A percentile compares a stretch with the other conserved stretches of the same genome.
phyloP scores from a whole-genome alignment of 2,113 vertebrate species.

The Sinocyclocheilus anophthalmus region DNA sequence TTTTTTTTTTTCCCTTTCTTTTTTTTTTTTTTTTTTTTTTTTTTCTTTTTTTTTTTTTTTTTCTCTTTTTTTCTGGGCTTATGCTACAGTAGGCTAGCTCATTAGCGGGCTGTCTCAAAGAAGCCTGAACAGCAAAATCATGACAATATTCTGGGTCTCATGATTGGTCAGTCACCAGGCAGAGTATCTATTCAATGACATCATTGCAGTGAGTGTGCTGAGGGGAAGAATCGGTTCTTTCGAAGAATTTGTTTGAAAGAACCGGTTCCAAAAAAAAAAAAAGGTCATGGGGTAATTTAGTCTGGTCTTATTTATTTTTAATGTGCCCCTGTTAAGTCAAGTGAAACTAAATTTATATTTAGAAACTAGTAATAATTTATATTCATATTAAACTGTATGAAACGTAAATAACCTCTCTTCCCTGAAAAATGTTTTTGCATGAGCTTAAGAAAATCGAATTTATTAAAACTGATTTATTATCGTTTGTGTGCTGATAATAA shows the following conservation, averaged over 20 bases:
- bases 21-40: too few relatives aligned
- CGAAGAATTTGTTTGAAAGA: background rate
- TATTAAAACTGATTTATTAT: background rate
- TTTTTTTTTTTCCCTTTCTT: too few relatives aligned
- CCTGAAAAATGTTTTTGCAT: background rate
- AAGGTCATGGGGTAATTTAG: background rate
- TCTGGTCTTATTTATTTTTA: background rate
- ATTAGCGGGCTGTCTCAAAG: conserved; percentile 18
- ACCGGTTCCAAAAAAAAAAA: background rate
- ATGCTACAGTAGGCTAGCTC: background rate
- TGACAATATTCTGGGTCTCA: conserved; percentile 13
- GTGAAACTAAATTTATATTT: too few relatives aligned
- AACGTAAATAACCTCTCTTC: background rate
- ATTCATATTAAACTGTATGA: background rate
- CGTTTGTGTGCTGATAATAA: background rate
- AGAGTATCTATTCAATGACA: conserved; percentile 44
- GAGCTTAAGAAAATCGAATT: background rate
- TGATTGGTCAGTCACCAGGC: conserved; percentile 50
- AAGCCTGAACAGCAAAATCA: conserved; percentile 5
- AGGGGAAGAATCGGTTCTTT: conserved; percentile 19
- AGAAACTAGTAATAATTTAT: background rate
- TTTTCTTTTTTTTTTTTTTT: too few relatives aligned
- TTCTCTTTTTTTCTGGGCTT: too few relatives aligned
- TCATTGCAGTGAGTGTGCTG: conserved; percentile 35
- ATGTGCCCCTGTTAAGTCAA: background rate